phyloP scores from a whole-genome alignment of 2,113 vertebrate species.

The Pollachius pollachius region DNA sequence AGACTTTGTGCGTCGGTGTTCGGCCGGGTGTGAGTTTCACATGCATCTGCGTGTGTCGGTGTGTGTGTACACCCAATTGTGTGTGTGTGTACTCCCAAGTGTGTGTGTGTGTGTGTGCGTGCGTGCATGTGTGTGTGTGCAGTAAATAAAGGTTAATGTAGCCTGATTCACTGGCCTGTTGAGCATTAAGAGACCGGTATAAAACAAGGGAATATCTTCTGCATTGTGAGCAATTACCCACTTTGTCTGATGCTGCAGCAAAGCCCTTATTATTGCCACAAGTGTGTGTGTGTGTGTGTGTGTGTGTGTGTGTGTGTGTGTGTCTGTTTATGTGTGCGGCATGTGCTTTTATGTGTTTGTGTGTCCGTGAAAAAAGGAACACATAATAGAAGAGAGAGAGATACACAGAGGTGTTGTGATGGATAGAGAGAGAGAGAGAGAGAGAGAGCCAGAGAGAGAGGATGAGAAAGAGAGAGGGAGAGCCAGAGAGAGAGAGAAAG shows the following conservation, averaged over 20 bases:
- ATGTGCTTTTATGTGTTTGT: too few species aligned
- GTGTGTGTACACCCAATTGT: background rate
- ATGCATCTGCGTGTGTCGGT: background rate
- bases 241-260: conserved; percentile 23
- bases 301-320: background rate
- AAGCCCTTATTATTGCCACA: conserved; percentile 18
- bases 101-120: background rate
- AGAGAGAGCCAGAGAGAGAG: too few species aligned
- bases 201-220: conserved; percentile 27
- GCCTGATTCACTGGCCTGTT: background rate
- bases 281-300: conserved; percentile 9
- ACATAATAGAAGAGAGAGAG: background rate
- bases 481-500: too few species aligned
- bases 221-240: conserved; percentile 31
- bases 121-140: background rate
- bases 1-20: too few species aligned
- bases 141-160: conserved; percentile 11
- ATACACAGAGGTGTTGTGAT: background rate
- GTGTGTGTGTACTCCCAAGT: background rate
- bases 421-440: background rate
- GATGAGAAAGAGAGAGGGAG: too few species aligned
- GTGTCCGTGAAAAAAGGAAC: background rate
- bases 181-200: conserved; percentile 6
- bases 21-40: too few species aligned
- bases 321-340: background rate